Evolutionary conservation across 2,113 vertebrate species (phyloP), one percentile per base, ranked within the genome.

Genomic region (Rhinoptilus africanus): DNA sequence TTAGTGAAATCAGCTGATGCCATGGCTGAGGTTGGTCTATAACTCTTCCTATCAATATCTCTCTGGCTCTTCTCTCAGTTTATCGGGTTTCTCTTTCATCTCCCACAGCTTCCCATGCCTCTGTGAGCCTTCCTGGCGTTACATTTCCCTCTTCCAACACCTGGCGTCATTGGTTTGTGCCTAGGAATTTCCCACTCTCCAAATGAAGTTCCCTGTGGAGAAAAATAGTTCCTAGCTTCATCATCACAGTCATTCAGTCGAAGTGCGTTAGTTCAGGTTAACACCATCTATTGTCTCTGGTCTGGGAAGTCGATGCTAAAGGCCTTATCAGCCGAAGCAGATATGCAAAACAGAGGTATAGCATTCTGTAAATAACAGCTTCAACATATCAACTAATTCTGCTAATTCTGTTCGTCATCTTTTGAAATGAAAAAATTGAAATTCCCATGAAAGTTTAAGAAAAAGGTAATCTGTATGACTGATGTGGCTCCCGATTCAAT

Each of bases 171-270:
- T 96, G 60, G 81, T 81, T 50, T 19, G 43, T 63, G 73, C 60
- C 76, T 89, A 84, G 64, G 80, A 84, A 78, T 56, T 90, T 90
- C 62, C 53, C 45, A 32, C 48, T 96, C 74, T 85, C 57, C 78
- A 92, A 57, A 73, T 57, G 81, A 88, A 89, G 85, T 78, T 92
- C 85, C 85, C 89, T 82, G 89, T 66, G 73, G 92, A 89, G 94
- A 72, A 88, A 71, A 94, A 9, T 85, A 68, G 51, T 85, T 84
- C 69, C 82, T 50, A n/a, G 23, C 69, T 88, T 85, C 39, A 45
- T 69, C 87, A 8, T 7, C 68, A 48, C 50, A 72, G 82, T 43
- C 66, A 24, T 71, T 89, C 24, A 66, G 67, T 57, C 72, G 12
- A 67, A 93, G 73, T 19, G 34, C 4, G 1, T 81, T 87, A 43